Base-by-base conservation (phyloP, 2,797 vertebrate genomes). In the Mormyrus proboscirostris region DNA sequence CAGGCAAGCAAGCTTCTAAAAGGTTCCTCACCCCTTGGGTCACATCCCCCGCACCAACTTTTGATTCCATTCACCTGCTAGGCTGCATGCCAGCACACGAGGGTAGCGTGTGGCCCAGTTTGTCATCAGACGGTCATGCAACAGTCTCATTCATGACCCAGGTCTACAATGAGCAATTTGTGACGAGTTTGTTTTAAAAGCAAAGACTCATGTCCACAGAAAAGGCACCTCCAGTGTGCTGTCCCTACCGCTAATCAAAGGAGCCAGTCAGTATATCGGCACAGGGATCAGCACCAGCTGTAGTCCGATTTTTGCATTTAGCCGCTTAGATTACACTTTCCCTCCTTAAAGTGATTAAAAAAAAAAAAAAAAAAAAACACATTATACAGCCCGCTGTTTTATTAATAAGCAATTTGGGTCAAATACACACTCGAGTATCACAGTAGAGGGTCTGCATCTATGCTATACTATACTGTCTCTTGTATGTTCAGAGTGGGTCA, bases 1-100 rank as follows among this genome's bases (percentile, higher is more conserved):
- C 91, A 89, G 84, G 38, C 93, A 94, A 94, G 94, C 92, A 94
- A 94, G 94, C 92, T 92, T 93, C 89, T 91, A 87, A 25, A 87
- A 25, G 1, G 49, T 88, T 73, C n/a, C 90, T 88, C 89, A 79
- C 79, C 87, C 88, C 7, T 90, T 89, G 89, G 86, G 92, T 89
- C 93, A 93, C 92, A 91, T 88, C 51, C 88, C 93, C 92, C 89
- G 90, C 91, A 91, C 95, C 90, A 93, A 93, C 93, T 57, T 92
- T 86, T 93, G 94, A 95, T 95, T 92, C 92, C 88, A 87, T 93
- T 93, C 91, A 87, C 92, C 93, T 92, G 50, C 62, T 7, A 44
- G n/a, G 62, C 88, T 12, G 16, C 19, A 38, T 41, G 49, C 86
- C 79, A 29, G 29, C 25, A 3, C 65, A 82, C 16, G 0, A 79